Base-by-base conservation (phyloP, 2,888 invertebrate species). In the Erebia palarica region DNA sequence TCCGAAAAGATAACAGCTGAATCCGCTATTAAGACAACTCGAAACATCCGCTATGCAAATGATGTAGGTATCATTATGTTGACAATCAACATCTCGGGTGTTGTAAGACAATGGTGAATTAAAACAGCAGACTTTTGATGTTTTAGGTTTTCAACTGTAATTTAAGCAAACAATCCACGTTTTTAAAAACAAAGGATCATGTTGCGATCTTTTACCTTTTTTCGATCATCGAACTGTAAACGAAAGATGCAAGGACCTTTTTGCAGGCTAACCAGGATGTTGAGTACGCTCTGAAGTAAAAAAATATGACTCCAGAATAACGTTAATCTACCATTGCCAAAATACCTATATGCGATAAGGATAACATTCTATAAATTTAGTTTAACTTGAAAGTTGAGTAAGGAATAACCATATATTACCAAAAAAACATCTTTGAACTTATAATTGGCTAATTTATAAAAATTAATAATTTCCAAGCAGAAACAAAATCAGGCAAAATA, bases 61-160 rank as follows among this genome's bases (percentile, higher is more conserved):
- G 60, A 72, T 27, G 65, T 55, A 72, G 18, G 65, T 55, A 72
- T 74, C 69, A 69, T 74, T 72, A 68, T 69, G 71, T 59, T 59
- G 59, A 65, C 65, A 65, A 65, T 72, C 71, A 76, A 79, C 81
- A 81, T 78, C 78, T 80, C 78, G 18, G 67, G 71, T 82, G 81
- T 77, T 70, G 21, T 72, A 76, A 78, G 81, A 82, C 83, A 83
- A 80, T 81, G 77, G 76, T 73, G 61, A 66, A 75, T 68, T 75
- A 74, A 75, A 75, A 77, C 68, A 71, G 65, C 60, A 60, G 68
- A 68, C 42, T 18, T 65, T 59, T 42, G 70, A 73, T 69, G 71
- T 73, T 74, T 74, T 68, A 59, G 59, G 71, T 68, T 58, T 67
- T 58, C 47, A 66, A 21, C 14, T 27, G 42, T 55, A 42, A 66